Evolutionary conservation across 2,797 vertebrate genomes (phyloP), one percentile per base, ranked within the genome.

Genomic region (Luscinia luscinia): DNA sequence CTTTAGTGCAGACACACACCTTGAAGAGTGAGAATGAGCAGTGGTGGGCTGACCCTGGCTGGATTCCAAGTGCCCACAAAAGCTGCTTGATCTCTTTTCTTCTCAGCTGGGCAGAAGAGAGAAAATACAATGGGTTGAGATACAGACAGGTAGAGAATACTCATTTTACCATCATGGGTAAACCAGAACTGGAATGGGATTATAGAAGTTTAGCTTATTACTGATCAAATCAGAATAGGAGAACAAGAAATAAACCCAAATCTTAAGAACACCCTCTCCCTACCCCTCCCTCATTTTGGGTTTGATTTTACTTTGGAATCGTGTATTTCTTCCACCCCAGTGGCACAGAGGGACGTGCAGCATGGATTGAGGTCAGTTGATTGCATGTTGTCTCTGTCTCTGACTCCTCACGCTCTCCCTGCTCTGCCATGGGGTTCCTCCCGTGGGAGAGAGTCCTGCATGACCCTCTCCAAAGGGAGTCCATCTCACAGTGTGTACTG

Each of bases 381-480:
- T 80, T 32, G 5, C 1, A 2, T 4, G 10, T 32, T 51, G 32
- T 48, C 13, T 59, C 49, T 40, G 45, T 17, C 41, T 43, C 43
- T 43, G 17, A n/a, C 12, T 68, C 19, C 16, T 85, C n/a, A 51
- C 45, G 20, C n/a, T 26, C 24, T 49, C 8, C 15, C n/a, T 6
- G 14, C 36, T 78, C 22, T 13, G 19, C 41, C 2, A 1, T 27
- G 41, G 14, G 1, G 5, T 75, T 12, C 7, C 6, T 57, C 3
- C 48, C 1, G 0, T 26, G n/a, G 16, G 43, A 51, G 24, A 30
- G 12, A 69, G 23, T 28, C 9, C 15, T 41, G 26, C 40, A 36
- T n/a, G 40, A 64, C 14, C 16, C 59, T 28, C 13, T 70, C 57
- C 72, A n/a, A 11, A 49, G 51, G 23, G 16, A 63, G 12, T 38